phyloP scores from a whole-genome alignment of 1,140 invertebrate genomes.

The Micrasema longulum region DNA sequence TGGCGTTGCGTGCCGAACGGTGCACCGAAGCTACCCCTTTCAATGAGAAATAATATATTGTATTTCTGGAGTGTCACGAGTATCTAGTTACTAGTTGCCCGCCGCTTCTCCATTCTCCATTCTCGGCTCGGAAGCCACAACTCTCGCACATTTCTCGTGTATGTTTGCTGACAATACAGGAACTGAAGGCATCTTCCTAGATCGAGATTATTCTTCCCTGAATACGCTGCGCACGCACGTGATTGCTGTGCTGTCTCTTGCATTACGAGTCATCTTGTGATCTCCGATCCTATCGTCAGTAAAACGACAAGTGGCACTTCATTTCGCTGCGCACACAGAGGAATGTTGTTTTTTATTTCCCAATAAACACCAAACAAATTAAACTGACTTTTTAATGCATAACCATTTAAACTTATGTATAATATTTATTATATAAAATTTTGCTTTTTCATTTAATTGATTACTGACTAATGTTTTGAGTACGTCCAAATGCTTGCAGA shows the following conservation, averaged over 20 bases:
- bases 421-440: too few relatives aligned
- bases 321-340: too few relatives aligned
- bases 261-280: background rate
- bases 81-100: slow-evolving; percentile 15
- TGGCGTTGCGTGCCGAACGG: slow-evolving; percentile 3
- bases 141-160: slow-evolving; percentile 32
- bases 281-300: slow-evolving; percentile 10
- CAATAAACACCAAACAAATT: too few relatives aligned
- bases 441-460: too few relatives aligned
- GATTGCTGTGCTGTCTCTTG: background rate
- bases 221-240: slow-evolving; percentile 16
- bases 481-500: too few relatives aligned
- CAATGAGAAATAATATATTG: slow-evolving; percentile 19
- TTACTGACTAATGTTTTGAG: too few relatives aligned
- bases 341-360: too few relatives aligned
- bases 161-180: slow-evolving; percentile 24
- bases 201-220: slow-evolving; percentile 15
- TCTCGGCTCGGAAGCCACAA: slow-evolving; percentile 9
- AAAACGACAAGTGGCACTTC: slow-evolving; percentile 6
- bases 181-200: slow-evolving; percentile 16
- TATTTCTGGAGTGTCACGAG: slow-evolving; percentile 19
- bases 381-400: too few relatives aligned
- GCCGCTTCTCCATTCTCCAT: background rate
- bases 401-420: too few relatives aligned
- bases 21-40: slow-evolving; percentile 11